Percentiles rank a stretch among this genome's conserved stretches.
Conservation (phyloP, 2,888 invertebrate genomes). For the Diploptera punctata region DNA sequence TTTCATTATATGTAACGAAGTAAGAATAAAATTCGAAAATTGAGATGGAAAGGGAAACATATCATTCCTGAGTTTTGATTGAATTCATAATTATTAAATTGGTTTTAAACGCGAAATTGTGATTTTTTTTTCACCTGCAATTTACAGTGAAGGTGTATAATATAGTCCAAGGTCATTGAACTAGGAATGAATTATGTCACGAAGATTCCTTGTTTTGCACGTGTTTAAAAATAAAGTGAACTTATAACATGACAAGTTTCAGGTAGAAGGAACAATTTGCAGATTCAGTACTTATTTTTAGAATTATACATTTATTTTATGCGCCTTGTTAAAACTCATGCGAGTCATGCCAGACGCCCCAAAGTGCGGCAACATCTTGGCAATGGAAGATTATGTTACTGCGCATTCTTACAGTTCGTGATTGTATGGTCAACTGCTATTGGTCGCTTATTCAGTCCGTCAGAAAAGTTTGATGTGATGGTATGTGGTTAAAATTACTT, state of each 20-base stretch:
- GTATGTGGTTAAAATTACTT: slow-evolving; percentile 33
- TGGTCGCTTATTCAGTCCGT: slow-evolving; percentile 39
- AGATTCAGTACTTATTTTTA: not conserved
- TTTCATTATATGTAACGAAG: too few species aligned
- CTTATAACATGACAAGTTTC: too few species aligned
- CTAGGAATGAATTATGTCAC: not conserved
- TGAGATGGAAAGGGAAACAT: too few species aligned
- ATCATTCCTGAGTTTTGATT: too few species aligned
- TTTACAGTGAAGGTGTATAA: not conserved
- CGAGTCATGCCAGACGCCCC: slow-evolving; percentile 13
- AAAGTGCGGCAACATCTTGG: not conserved
- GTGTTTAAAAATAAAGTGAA: too few species aligned
- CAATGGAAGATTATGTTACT: slow-evolving; percentile 1
- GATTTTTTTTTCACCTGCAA: not conserved
- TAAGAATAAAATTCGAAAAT: too few species aligned
- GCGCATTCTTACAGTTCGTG: not conserved
- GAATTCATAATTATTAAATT: too few species aligned
- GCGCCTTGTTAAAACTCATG: not conserved
- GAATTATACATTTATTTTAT: not conserved
- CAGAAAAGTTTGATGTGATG: slow-evolving; percentile 40
- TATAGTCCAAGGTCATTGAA: slow-evolving; percentile 19
- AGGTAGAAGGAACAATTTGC: too few species aligned
- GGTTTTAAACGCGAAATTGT: not conserved
- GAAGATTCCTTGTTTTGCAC: too few species aligned
- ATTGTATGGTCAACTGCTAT: slow-evolving; percentile 30